Conservation (phyloP, 1,140 invertebrate species). For the Lasaia peninsularis region DNA sequence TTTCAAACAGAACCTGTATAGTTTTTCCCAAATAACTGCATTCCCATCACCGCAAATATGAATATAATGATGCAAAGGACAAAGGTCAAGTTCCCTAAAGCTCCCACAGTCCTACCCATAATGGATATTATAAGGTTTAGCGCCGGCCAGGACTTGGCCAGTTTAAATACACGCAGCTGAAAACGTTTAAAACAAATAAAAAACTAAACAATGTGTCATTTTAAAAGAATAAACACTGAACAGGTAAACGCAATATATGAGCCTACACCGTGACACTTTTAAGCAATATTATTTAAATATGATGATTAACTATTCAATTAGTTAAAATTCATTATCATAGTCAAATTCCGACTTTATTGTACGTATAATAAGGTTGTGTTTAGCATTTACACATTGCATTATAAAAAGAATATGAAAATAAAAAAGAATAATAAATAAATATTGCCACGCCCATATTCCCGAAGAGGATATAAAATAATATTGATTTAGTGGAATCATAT, state of each 20-base stretch:
- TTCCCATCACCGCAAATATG: constrained; percentile 99
- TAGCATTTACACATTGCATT: too few relatives aligned
- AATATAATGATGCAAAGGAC: constrained; percentile 99
- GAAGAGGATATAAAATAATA: too few relatives aligned
- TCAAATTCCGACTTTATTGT: too few relatives aligned
- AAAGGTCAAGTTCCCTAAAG: constrained; percentile 98
- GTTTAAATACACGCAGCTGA: constrained; percentile 98
- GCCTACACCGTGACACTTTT: too few relatives aligned
- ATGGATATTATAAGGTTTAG: constrained; percentile 98
- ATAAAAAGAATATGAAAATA: too few relatives aligned
- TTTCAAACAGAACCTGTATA: constrained; percentile 85
- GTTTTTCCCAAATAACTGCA: constrained; percentile 97
- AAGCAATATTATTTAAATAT: too few relatives aligned
- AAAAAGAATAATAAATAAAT: too few relatives aligned
- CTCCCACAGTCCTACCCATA: constrained; percentile 98
- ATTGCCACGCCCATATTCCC: too few relatives aligned
- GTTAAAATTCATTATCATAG: too few relatives aligned
- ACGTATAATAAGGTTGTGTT: too few relatives aligned
- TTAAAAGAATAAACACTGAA: neutral
- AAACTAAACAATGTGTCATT: constrained; percentile 15
- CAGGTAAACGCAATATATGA: neutral
- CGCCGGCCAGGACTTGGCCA: constrained; percentile 99
- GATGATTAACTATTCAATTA: too few relatives aligned
- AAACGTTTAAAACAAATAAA: constrained; percentile 75
- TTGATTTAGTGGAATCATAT: too few relatives aligned